These are phyloP conservation scores for Chaetogeoica ovagalla DNA, from an alignment of 2,888 invertebrate genomes.

Conservation along the genomic window DNA sequence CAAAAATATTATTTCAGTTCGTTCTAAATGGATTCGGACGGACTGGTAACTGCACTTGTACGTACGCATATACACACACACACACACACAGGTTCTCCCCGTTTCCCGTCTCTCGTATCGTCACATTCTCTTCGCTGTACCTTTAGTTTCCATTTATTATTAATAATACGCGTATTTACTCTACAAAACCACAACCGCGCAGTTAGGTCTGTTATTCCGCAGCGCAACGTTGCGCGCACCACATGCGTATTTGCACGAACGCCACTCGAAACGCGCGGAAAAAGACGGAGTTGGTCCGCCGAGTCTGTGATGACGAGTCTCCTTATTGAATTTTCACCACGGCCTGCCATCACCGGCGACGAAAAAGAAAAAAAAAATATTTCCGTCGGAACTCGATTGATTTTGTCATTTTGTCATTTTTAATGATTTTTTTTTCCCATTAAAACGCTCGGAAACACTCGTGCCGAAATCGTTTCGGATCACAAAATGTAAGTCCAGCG, in stretches of 20 bases:
- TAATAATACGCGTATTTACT: background rate
- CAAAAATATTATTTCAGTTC: constrained; percentile 51
- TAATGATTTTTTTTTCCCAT: background rate
- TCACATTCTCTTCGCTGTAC: background rate
- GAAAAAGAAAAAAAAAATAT: background rate
- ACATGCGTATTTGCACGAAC: background rate
- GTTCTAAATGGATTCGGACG: constrained; percentile 50
- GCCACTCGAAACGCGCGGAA: constrained; percentile 23
- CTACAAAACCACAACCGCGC: constrained; percentile 1
- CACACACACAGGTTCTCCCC: background rate
- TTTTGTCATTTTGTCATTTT: background rate
- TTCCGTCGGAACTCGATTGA: background rate
- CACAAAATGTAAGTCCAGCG: too few relatives aligned
- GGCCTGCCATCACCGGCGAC: background rate
- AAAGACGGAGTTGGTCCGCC: too few relatives aligned
- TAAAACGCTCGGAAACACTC: background rate
- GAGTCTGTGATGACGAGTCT: too few relatives aligned
- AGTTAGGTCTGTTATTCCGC: background rate
- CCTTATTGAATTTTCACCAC: constrained; percentile 1
- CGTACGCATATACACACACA: constrained; percentile 1
- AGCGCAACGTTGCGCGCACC: background rate
- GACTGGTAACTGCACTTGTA: background rate
- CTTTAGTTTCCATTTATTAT: background rate
- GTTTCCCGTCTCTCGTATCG: background rate
- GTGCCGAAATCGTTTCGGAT: too few relatives aligned